These are phyloP conservation scores for Petrocephalus microphthalmus DNA, from an alignment of 2,113 vertebrate species.

Conservation along the genomic window DNA sequence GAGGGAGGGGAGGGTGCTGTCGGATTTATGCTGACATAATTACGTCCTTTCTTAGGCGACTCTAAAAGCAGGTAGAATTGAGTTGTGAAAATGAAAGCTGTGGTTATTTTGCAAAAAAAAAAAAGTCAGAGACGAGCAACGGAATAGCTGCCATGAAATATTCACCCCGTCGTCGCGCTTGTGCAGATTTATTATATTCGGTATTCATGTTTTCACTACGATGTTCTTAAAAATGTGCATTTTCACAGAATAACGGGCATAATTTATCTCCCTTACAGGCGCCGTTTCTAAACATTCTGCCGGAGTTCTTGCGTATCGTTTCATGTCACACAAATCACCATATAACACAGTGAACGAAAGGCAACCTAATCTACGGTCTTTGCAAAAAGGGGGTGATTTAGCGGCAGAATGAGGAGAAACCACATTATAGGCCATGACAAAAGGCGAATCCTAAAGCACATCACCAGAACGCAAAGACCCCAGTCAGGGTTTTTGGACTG, in stretches of 20 bases:
- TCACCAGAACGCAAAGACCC: not conserved
- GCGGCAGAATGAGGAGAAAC: not conserved
- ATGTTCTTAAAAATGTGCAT: not conserved
- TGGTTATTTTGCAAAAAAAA: not conserved
- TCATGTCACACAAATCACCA: conserved; percentile 1
- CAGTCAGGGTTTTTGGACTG: not conserved
- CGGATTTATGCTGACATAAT: conserved; percentile 3
- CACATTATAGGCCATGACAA: too few species aligned
- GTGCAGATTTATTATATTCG: conserved; percentile 4
- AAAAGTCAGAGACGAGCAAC: not conserved
- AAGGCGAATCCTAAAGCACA: not conserved
- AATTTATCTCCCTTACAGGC: conserved; percentile 2
- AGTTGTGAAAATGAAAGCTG: not conserved
- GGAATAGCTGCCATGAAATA: not conserved
- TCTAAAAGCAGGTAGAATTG: not conserved
- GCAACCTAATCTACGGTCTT: not conserved
- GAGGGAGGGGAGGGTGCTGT: not conserved
- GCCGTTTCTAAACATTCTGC: not conserved
- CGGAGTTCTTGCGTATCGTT: not conserved
- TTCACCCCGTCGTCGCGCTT: not conserved
- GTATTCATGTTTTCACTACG: not conserved
- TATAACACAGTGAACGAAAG: not conserved
- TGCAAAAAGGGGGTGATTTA: not conserved
- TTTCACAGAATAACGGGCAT: not conserved
- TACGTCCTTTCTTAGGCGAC: not conserved